Base-by-base conservation (phyloP, 2,113 vertebrate genomes). In the Meleagris gallopavo region DNA sequence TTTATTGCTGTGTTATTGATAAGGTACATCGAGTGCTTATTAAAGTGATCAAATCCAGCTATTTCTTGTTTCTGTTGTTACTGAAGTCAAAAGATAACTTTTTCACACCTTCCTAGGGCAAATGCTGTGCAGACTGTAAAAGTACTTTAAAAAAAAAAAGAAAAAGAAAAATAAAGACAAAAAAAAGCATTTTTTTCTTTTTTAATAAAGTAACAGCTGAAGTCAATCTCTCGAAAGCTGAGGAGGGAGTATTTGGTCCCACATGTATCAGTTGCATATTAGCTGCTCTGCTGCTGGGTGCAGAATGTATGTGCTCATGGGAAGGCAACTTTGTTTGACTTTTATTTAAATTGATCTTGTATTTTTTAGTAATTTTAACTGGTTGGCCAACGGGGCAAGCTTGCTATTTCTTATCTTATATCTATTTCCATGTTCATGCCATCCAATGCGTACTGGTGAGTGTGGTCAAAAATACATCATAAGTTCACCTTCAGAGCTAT, bases 381-480 rank as follows among this genome's bases (percentile, higher is more conserved):
- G 15, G 52, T 88, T 77, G 66, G 18, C 10, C 2, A 2, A 19
- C n/a, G 57, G 32, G 3, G 0, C 1, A 20, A 48, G 60, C 64
- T 83, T 87, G 15, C 50, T 72, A 5, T 75, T 93, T 86, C 69
- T 93, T 18, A 21, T 41, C 90, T 60, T 54, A 11, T 78, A 80
- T 89, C 24, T 86, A 0, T 46, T 75, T 90, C 78, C 41, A 34
- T 6, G 10, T 52, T 55, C 76, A 36, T 61, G 45, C 25, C 9
- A 64, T 29, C 13, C 24, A 74, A 15, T 79, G 1, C 1, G 0
- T 54, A 36, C 50, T 32, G 36, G 12, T 79, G 32, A 83, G 7
- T 69, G 43, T 50, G 69, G 30, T 61, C 71, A 92, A 69, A 91
- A 88, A 52, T 48, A 13, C 7, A 5, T 73, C 3, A 21, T 21